phyloP scores from a whole-genome alignment of 2,113 vertebrate species.

The Orientallactaga bullata region DNA sequence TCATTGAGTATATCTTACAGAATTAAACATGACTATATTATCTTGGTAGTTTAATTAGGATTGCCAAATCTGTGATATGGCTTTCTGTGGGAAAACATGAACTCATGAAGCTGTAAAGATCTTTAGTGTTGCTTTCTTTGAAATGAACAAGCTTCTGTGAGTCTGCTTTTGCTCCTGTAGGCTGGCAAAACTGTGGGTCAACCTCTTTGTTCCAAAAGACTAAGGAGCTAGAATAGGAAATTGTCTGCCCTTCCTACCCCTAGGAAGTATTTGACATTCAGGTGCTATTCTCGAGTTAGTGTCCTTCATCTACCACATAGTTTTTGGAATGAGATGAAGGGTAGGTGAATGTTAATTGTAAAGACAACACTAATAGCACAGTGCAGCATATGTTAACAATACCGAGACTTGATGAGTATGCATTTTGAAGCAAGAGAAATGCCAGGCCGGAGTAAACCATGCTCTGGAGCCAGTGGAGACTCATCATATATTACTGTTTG shows the following conservation, averaged over 20 bases:
- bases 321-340: slow-evolving; percentile 12
- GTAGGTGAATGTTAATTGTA: neutral
- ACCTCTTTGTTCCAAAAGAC: slow-evolving; percentile 36
- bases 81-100: neutral
- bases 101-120: neutral
- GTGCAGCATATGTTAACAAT: neutral
- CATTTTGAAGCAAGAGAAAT: neutral
- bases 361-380: neutral
- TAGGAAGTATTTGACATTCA: neutral
- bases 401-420: neutral
- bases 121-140: neutral
- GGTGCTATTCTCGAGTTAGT: neutral
- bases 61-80: neutral
- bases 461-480: accelerated
- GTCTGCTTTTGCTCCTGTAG: neutral
- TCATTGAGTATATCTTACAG: neutral
- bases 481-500: neutral
- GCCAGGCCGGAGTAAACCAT: neutral
- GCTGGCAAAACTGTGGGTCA: neutral
- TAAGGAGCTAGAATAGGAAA: neutral
- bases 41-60: neutral
- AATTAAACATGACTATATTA: neutral
- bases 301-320: neutral
- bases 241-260: neutral
- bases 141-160: neutral